Base-by-base conservation (phyloP, 2,113 vertebrate species). In the Myotis brandtii region DNA sequence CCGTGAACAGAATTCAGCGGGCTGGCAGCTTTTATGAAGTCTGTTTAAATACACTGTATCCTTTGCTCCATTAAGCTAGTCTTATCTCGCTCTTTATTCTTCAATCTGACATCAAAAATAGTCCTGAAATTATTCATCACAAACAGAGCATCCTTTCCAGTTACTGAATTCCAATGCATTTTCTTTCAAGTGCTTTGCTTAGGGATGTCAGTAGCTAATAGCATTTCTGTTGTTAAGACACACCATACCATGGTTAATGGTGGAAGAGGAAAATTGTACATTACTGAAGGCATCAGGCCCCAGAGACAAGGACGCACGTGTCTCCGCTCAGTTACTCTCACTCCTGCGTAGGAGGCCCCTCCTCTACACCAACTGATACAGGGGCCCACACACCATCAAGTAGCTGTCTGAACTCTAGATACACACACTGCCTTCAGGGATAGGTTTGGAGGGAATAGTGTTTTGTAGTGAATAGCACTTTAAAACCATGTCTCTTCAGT, bases 41-140 rank as follows among this genome's bases (percentile, higher is more conserved):
- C 50, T 72, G 6, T 90, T 85, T 46, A 46, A 79, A 43, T 88
- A 40, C 25, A 12, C 70, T 20, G 21, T 20, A 12, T 70, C 66
- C 77, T 43, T 62, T 69, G 88, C 89, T 86, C 50, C 94, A 54
- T 93, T 97, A 84, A 77, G 64, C 25, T 48, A 21, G 75, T 70
- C 85, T 89, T 73, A 40, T 67, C 86, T 70, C 62, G 67, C 62
- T 87, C 81, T 96, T 93, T 90, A 82, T 90, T 95, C 93, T 95
- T 85, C 32, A 73, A 0, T 89, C 86, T 76, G 89, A 91, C 86
- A 92, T 89, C n/a, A 86, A 14, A 91, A 95, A 91, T 86, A 72
- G 80, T 80, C 89, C 52, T 77, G 54, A 91, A 93, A 72, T 94
- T 82, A 46, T 62, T 88, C 91, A 93, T 91, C 59, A 43, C 1